Conservation (phyloP, 2,888 invertebrate genomes). For the Erebia palarica region DNA sequence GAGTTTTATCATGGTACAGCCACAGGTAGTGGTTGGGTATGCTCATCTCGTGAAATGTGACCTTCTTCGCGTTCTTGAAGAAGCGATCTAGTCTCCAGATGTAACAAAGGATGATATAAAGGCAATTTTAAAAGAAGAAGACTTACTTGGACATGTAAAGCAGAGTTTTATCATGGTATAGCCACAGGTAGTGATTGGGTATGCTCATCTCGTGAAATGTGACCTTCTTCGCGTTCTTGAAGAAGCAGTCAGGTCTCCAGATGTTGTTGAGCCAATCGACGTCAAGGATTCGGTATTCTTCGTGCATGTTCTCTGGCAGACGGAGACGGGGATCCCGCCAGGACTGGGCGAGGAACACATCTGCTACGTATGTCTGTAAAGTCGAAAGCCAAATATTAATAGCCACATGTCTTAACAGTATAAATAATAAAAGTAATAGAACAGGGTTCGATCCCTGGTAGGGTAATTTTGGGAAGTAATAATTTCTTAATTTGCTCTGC, state of each 20-base stretch:
- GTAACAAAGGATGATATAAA: no score
- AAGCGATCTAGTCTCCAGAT: no score
- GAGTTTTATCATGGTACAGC: slow-evolving; percentile 95
- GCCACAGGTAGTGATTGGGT: slow-evolving; percentile 95
- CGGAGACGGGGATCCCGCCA: slow-evolving; percentile 95
- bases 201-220: slow-evolving; percentile 97
- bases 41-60: slow-evolving; percentile 86
- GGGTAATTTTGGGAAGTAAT: no score
- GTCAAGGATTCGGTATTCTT: slow-evolving; percentile 93
- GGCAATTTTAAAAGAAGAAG: background rate
- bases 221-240: slow-evolving; percentile 96
- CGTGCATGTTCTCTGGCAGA: slow-evolving; percentile 96
- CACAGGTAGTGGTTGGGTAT: slow-evolving; percentile 96
- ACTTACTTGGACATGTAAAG: slow-evolving; percentile 96
- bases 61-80: no score
- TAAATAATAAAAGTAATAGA: no score
- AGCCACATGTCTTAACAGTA: no score
- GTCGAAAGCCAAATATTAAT: background rate
- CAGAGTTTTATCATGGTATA: slow-evolving; percentile 95
- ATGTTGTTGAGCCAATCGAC: slow-evolving; percentile 95
- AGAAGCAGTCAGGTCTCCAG: slow-evolving; percentile 96
- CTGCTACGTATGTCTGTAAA: slow-evolving; percentile 94
- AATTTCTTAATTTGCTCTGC: no score
- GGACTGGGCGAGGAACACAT: slow-evolving; percentile 95
- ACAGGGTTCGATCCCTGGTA: no score